Conservation (phyloP, 2,888 invertebrate genomes). For the Drosophila demipolita region DNA sequence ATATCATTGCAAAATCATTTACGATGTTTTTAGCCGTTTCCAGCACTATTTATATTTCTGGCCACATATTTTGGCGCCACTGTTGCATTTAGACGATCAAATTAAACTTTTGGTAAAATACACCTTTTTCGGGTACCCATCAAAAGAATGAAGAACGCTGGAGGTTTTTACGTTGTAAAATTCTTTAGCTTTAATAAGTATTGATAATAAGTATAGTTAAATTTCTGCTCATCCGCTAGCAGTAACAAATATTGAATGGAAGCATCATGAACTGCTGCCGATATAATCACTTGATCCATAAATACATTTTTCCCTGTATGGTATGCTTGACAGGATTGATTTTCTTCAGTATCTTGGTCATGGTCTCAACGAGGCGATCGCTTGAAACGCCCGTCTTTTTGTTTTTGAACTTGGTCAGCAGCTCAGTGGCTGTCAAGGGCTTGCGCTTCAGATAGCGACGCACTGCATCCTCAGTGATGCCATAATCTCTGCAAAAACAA, state of each 20-base stretch:
- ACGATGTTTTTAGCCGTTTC: not conserved
- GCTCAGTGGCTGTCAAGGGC: slow-evolving; percentile 98
- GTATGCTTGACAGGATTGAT: slow-evolving; percentile 97
- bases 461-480: slow-evolving; percentile 97
- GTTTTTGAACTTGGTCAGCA: slow-evolving; percentile 97
- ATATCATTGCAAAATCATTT: not conserved
- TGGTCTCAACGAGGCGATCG: slow-evolving; percentile 95
- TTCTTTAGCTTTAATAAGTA: slow-evolving; percentile 28
- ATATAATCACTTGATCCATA: slow-evolving; percentile 88
- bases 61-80: not conserved
- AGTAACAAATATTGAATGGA: not conserved
- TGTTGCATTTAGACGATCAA: not conserved
- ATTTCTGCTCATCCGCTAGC: not conserved
- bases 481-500: slow-evolving; percentile 89
- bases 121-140: not conserved
- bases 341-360: slow-evolving; percentile 97
- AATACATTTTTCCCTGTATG: slow-evolving; percentile 97
- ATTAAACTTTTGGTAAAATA: not conserved
- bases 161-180: not conserved
- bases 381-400: slow-evolving; percentile 96
- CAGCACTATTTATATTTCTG: not conserved
- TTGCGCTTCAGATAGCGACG: slow-evolving; percentile 97
- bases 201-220: slow-evolving; percentile 6
- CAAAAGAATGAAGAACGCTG: not conserved
- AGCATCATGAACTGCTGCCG: not conserved